Percentiles rank a stretch among this genome's conserved stretches.
These are phyloP conservation scores for Hemitrygon akajei DNA, from an alignment of 2,797 vertebrate genomes.

Conservation along the genomic window DNA sequence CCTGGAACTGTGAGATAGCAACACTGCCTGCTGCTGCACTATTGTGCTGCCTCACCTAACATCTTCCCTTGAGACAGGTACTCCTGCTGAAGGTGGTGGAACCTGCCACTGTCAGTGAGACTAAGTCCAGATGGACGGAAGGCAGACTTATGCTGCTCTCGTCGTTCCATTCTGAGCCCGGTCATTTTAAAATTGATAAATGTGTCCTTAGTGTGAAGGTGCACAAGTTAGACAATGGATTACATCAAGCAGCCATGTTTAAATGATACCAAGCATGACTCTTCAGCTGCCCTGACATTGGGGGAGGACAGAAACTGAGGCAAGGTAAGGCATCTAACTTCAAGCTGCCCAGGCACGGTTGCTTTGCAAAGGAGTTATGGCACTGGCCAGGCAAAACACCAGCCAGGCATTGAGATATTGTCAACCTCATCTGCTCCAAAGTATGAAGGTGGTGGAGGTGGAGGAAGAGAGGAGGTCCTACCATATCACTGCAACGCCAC, in stretches of 20 bases:
- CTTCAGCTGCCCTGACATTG: neutral
- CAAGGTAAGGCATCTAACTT: neutral
- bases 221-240: neutral
- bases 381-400: neutral
- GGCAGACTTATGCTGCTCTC: neutral
- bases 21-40: no score
- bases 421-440: neutral
- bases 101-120: neutral
- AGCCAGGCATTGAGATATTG: neutral
- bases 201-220: neutral
- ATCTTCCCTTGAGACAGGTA: neutral
- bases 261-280: neutral
- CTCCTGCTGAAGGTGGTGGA: neutral
- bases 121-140: neutral
- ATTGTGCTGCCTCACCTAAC: neutral
- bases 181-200: neutral
- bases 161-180: neutral
- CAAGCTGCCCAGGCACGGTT: neutral
- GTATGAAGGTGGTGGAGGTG: neutral
- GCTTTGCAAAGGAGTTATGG: neutral
- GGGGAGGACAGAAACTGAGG: neutral
- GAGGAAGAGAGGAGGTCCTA: neutral
- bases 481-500: neutral
- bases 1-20: no score
- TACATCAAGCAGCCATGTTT: neutral